Conservation (phyloP, 2,888 invertebrate species). For the Drosophila nr. medialis region DNA sequence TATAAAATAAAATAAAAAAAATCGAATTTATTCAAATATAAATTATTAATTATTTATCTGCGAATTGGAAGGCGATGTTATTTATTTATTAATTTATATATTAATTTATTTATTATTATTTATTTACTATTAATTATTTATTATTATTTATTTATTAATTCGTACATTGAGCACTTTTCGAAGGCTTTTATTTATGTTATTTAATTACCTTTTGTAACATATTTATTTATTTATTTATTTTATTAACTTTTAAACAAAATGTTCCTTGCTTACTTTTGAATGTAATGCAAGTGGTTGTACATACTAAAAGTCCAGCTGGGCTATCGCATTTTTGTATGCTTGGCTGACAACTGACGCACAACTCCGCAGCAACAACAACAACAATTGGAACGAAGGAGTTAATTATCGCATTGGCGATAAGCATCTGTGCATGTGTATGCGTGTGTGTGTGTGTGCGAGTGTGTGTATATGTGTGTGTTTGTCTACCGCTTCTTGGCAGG, state of each 20-base stretch:
- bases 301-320: slow-evolving; percentile 31
- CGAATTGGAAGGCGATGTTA: not conserved
- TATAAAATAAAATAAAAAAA: too few species aligned
- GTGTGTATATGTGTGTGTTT: slow-evolving; percentile 5
- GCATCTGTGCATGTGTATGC: slow-evolving; percentile 21
- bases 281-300: not conserved
- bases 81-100: too few species aligned
- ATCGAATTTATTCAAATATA: not conserved
- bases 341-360: slow-evolving; percentile 35
- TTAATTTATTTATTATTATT: too few species aligned
- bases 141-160: too few species aligned
- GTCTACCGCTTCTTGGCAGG: slow-evolving; percentile 46
- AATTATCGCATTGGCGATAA: slow-evolving; percentile 43
- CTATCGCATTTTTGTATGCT: slow-evolving; percentile 4
- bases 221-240: too few species aligned
- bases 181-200: not conserved
- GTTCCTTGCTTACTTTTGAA: not conserved
- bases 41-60: not conserved
- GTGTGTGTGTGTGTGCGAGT: not conserved
- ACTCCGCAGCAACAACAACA: slow-evolving; percentile 10
- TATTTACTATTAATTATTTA: too few species aligned
- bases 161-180: accelerated
- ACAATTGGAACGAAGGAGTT: slow-evolving; percentile 43
- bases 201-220: too few species aligned
- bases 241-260: too few species aligned